A percentile compares a stretch with the other conserved stretches of the same genome.
phyloP scores from a whole-genome alignment of 2,113 vertebrate species.

The Misgurnus mizolepis region DNA sequence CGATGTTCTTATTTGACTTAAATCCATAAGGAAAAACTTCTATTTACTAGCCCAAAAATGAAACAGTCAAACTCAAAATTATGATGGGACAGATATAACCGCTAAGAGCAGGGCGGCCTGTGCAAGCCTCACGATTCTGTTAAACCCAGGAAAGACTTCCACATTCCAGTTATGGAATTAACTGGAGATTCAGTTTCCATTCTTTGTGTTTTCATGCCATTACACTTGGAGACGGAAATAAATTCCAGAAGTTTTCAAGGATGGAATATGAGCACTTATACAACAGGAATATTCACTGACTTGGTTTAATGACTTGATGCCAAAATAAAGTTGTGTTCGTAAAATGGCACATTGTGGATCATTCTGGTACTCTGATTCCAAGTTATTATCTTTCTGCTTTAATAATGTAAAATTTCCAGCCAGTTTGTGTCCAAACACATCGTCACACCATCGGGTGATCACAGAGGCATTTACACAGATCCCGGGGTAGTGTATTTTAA shows the following conservation, averaged over 20 bases:
- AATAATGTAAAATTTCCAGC: not conserved
- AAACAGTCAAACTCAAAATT: constrained; percentile 11
- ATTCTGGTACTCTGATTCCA: not conserved
- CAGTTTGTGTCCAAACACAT: not conserved
- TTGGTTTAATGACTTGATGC: constrained; percentile 36
- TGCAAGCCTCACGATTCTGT: not conserved
- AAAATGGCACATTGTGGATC: not conserved
- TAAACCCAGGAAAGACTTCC: constrained; percentile 28
- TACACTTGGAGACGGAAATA: constrained; percentile 38
- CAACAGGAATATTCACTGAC: constrained; percentile 30
- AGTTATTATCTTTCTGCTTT: not conserved
- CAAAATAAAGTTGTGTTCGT: constrained; percentile 34
- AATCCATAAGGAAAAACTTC: constrained; percentile 11
- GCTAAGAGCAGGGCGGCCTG: constrained; percentile 9
- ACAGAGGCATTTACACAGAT: not conserved
- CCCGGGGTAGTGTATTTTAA: not conserved
- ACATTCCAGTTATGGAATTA: constrained; percentile 36
- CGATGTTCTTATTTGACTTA: not conserved
- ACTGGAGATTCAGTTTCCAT: constrained; percentile 46
- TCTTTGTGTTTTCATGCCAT: constrained; percentile 40
- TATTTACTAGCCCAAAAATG: constrained; percentile 25
- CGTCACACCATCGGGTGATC: not conserved
- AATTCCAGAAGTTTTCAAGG: constrained; percentile 42
- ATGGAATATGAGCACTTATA: constrained; percentile 36
- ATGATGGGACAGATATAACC: constrained; percentile 22